Evolutionary conservation across 2,797 vertebrate species (phyloP), one percentile per base, ranked within the genome.

Genomic region (Eleutherodactylus coqui): DNA sequence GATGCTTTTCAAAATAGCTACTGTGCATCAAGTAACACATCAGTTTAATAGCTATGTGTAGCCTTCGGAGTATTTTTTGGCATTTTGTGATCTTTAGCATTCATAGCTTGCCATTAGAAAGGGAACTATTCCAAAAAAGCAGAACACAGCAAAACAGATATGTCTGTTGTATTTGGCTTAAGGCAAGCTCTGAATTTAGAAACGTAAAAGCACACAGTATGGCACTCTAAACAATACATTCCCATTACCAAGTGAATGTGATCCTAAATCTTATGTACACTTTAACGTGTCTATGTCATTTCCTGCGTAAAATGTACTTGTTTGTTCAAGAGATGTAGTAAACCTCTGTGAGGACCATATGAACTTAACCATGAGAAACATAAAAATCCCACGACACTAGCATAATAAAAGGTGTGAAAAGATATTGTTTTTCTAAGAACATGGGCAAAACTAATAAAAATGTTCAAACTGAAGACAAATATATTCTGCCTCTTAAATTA

Each of bases 191-290:
- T 82, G 90, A 94, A 91, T 91, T 84, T 91, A 85, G 88, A 90
- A 90, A 92, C 91, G 94, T 94, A 96, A n/a, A 96, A 95, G 91
- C 95, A 88, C 89, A 89, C 92, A 91, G 90, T 91, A 92, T 92
- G 95, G 94, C 94, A 94, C 94, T 93, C 94, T 93, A 95, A 96
- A 96, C 95, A 97, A 95, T 96, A 94, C 92, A 91, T 91, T 91
- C 92, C 92, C 94, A 91, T 96, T 95, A 94, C 91, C 87, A 88
- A 89, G 92, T 92, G 91, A 94, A 90, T 90, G 93, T 94, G 92
- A 91, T 93, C 93, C 92, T 93, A 91, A 93, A 90, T 90, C 91
- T 92, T 92, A 88, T 92, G 94, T 93, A 93, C 92, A 93, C 94
- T 93, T 93, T 93, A 93, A 93, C 91, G 92, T 91, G 93, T 91